These are phyloP conservation scores for Bombus terrestris DNA, from an alignment of 1,140 invertebrate genomes.

Conservation along the genomic window DNA sequence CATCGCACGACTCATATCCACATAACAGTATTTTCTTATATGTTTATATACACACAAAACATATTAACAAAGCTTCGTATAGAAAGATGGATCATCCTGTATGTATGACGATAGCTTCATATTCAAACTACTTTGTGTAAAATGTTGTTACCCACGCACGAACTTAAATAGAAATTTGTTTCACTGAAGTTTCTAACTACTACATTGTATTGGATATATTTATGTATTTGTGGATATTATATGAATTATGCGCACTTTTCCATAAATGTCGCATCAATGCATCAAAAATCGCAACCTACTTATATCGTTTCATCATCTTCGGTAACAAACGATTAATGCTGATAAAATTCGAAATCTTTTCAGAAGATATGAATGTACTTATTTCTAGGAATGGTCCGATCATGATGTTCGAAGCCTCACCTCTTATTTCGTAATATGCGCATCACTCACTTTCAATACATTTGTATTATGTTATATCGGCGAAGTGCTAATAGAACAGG, in stretches of 20 bases:
- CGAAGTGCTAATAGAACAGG: conserved; percentile 67
- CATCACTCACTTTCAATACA: conserved; percentile 69
- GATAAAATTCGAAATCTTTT: no score
- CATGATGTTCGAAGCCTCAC: conserved; percentile 33
- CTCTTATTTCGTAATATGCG: conserved; percentile 49
- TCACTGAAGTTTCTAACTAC: neutral
- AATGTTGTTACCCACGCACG: neutral
- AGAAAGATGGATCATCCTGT: no score
- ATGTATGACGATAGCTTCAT: neutral
- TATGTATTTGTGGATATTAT: neutral
- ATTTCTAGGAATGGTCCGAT: conserved; percentile 64
- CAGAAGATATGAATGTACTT: neutral
- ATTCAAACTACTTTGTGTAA: neutral
- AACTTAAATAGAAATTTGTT: neutral
- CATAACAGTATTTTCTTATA: no score
- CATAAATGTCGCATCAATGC: no score
- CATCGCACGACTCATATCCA: no score
- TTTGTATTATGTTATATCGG: conserved; percentile 73
- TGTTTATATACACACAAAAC: no score
- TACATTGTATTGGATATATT: neutral
- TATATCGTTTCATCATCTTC: no score
- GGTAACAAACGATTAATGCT: no score
- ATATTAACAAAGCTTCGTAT: no score
- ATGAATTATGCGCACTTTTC: neutral
- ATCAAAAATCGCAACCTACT: no score